Conservation (phyloP, 2,113 vertebrate species). For the Siniperca knerii region DNA sequence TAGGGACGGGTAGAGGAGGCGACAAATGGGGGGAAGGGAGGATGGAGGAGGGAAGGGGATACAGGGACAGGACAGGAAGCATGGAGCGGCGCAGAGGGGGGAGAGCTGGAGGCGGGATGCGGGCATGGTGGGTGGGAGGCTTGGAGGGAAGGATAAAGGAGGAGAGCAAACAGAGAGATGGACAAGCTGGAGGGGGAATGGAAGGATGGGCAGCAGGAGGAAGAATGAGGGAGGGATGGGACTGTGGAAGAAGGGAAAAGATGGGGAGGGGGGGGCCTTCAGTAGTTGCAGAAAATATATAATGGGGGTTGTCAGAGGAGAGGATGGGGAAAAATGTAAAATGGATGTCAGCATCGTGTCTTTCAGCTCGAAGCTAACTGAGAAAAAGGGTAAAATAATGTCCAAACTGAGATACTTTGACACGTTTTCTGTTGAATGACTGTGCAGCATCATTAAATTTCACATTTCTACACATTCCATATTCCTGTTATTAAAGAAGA, state of each 20-base stretch:
- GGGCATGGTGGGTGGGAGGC: background rate
- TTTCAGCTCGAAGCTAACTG: background rate
- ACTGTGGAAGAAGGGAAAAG: background rate
- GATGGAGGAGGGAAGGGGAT: background rate
- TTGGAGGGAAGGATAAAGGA: background rate
- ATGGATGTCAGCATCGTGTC: background rate
- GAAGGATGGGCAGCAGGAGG: background rate
- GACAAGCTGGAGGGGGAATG: slow-evolving; percentile 5
- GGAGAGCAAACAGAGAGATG: background rate
- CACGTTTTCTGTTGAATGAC: background rate
- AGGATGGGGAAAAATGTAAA: background rate
- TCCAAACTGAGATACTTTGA: background rate
- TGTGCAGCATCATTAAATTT: background rate
- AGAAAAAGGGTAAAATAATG: background rate
- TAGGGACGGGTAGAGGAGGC: slow-evolving; percentile 8
- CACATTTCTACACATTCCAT: background rate
- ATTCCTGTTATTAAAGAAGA: background rate
- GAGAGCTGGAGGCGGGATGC: slow-evolving; percentile 36
- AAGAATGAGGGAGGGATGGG: background rate
- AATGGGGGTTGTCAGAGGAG: background rate
- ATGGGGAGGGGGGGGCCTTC: slow-evolving; percentile 9
- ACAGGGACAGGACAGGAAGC: slow-evolving; percentile 33
- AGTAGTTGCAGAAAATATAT: background rate
- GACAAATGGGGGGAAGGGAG: background rate
- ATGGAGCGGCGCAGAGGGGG: background rate